Base-by-base conservation (phyloP, 2,113 vertebrate species). In the Channa argus region DNA sequence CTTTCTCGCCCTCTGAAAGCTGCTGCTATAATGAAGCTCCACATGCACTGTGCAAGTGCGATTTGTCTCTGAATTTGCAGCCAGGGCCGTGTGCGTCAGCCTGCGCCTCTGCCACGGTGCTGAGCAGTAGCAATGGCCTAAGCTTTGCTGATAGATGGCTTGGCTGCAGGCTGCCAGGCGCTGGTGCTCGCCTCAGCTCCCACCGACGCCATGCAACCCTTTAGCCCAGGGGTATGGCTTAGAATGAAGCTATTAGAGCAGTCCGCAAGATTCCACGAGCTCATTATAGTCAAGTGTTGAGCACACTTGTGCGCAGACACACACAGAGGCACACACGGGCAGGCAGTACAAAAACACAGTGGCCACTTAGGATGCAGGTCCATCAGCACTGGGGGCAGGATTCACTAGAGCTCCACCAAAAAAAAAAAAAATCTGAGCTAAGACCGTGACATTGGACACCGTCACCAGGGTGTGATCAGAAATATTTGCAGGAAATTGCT, bases 191-290 rank as follows among this genome's bases (percentile, higher is more conserved):
- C 79, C 65, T 76, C 63, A 44, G 79, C 73, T 83, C 70, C 79
- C 89, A 85, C 68, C 54, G 44, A 76, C 67, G 54, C 77, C 39
- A 24, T 74, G 41, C 55, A 54, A 86, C 80, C 91, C 73, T 81
- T 72, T 80, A 60, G 89, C 88, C 86, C 53, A 36, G 76, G 82
- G 91, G 79, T 85, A 88, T 39, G 80, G 73, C 86, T 92, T 71
- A 82, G 74, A 84, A 84, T 79, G 81, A 77, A 77, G 82, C 92
- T 87, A 89, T 91, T 88, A 89, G 86, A 91, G 84, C 86, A 51
- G 82, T 69, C 62, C 67, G 55, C 72, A 87, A 87, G 86, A 92
- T 91, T 88, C 86, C 80, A 87, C 65, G 44, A 84, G 89, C 88
- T 94, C 86, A 87, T 94, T 94, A 91, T 78, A 82, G 76, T 68